Base-by-base conservation (phyloP, 2,888 invertebrate species). In the Apoda limacodes region DNA sequence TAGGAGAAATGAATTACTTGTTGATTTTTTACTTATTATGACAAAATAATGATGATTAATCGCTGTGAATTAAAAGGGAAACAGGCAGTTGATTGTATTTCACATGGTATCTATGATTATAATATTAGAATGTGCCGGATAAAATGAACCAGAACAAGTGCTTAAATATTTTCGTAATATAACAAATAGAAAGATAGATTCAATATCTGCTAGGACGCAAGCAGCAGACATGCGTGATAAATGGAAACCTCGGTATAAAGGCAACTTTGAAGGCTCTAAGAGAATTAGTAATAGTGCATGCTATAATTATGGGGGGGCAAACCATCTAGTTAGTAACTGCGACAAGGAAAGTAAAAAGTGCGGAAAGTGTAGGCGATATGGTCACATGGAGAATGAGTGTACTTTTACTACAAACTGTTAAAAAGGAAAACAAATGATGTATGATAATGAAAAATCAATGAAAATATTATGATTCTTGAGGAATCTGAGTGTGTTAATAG, bases 11-110 rank as follows among this genome's bases (percentile, higher is more conserved):
- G 39, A 42, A 24, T 28, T 34, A 2, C 13, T 39, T 3, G 40
- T 32, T 23, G 40, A 40, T 14, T 43, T n/a, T n/a, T n/a, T n/a
- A n/a, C 38, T 7, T 43, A 33, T 12, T 42, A 42, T 23, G 43
- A 44, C 22, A 42, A 44, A 23, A 40, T 42, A 7, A 34, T 30
- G 15, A 22, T 43, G 1, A 32, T 43, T 15, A 43, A 37, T 14
- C 21, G 37, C 5, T 41, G 43, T 10, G 29, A 37, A 25, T 13
- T 44, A 9, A 28, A 17, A 6, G 36, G 37, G 4, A 33, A 31
- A 19, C 22, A 36, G 5, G 40, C 39, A 9, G 40, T 40, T 6
- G 40, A 42, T 11, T 45, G 45, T 14, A 11, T 39, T 2, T 30
- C 30, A 5, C 35, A 39, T 6, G 39, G 39, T 6, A 35, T 37